Evolutionary conservation across 2,888 invertebrate species (phyloP).

Genomic region (Archips crataeganus): DNA sequence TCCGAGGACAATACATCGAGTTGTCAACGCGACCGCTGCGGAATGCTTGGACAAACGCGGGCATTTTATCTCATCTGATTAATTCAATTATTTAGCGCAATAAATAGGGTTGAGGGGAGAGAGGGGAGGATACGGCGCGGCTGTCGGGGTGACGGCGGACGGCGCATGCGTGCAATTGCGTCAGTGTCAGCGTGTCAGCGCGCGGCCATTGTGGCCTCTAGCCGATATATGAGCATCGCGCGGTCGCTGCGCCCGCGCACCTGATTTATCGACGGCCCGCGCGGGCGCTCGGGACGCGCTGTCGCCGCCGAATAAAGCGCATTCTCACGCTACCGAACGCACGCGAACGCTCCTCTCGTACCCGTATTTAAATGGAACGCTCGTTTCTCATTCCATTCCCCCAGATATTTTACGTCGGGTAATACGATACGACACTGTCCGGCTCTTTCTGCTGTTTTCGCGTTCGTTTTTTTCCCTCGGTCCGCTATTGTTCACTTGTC

Average conservation of each 20-base stretch:
- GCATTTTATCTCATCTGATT: slow-evolving; percentile 84
- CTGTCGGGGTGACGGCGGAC: slow-evolving; percentile 62
- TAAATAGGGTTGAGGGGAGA: slow-evolving; percentile 69
- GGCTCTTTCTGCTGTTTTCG: slow-evolving; percentile 83
- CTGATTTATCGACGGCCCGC: slow-evolving; percentile 82
- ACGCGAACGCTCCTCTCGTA: slow-evolving; percentile 80
- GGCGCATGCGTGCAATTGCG: slow-evolving; percentile 79
- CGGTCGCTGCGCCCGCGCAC: slow-evolving; percentile 67
- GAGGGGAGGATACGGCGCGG: slow-evolving; percentile 47
- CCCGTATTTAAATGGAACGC: slow-evolving; percentile 82
- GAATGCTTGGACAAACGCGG: slow-evolving; percentile 81
- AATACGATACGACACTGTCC: slow-evolving; percentile 86
- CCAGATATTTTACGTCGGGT: slow-evolving; percentile 85
- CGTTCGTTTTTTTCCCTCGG: slow-evolving; percentile 77
- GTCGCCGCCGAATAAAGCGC: slow-evolving; percentile 81
- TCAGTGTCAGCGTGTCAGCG: slow-evolving; percentile 79
- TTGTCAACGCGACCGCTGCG: slow-evolving; percentile 82
- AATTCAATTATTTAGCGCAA: slow-evolving; percentile 85
- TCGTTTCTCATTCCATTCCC: slow-evolving; percentile 84
- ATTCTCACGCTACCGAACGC: slow-evolving; percentile 85
- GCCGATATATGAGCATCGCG: slow-evolving; percentile 73
- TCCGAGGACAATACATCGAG: slow-evolving; percentile 82
- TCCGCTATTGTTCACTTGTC: slow-evolving; percentile 85
- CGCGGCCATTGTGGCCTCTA: slow-evolving; percentile 74
- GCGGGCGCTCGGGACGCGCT: slow-evolving; percentile 64